A percentile compares a stretch with the other conserved stretches of the same genome.
Conservation (phyloP, 2,797 vertebrate genomes). For the Dromococcyx pavoninus region DNA sequence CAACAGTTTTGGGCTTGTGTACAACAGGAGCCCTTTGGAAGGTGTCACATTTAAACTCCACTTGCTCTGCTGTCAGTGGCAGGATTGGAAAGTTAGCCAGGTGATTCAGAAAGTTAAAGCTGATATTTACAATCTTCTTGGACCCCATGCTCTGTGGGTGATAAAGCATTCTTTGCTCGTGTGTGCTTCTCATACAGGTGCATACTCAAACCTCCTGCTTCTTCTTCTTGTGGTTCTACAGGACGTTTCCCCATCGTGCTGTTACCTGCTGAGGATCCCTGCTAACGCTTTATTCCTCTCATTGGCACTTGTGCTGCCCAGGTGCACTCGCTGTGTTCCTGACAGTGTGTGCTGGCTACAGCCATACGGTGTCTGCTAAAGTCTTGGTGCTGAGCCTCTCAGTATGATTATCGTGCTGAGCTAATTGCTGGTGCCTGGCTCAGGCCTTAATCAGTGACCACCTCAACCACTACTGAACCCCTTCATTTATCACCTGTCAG, state of each 20-base stretch:
- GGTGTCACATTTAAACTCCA: neutral
- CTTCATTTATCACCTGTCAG: neutral
- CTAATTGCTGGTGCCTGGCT: neutral
- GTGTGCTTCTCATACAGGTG: fast-evolving
- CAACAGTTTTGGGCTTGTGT: neutral
- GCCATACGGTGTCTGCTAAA: neutral
- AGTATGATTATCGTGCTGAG: neutral
- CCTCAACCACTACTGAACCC: neutral
- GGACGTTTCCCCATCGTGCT: neutral
- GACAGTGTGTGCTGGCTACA: neutral
- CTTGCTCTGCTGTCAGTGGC: neutral
- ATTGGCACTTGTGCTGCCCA: neutral
- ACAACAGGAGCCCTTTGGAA: neutral
- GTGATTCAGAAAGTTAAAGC: neutral
- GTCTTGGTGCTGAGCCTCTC: neutral
- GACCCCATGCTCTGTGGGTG: fast-evolving
- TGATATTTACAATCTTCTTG: neutral
- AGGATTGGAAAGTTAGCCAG: neutral
- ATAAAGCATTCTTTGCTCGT: neutral
- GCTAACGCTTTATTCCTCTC: neutral
- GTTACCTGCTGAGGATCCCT: neutral
- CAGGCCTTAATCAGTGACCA: neutral
- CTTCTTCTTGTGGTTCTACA: neutral
- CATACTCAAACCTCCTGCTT: neutral
- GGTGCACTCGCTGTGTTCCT: neutral